Evolutionary conservation across 2,113 vertebrate genomes (phyloP).

Genomic region (Chamaetylas fuelleborni): DNA sequence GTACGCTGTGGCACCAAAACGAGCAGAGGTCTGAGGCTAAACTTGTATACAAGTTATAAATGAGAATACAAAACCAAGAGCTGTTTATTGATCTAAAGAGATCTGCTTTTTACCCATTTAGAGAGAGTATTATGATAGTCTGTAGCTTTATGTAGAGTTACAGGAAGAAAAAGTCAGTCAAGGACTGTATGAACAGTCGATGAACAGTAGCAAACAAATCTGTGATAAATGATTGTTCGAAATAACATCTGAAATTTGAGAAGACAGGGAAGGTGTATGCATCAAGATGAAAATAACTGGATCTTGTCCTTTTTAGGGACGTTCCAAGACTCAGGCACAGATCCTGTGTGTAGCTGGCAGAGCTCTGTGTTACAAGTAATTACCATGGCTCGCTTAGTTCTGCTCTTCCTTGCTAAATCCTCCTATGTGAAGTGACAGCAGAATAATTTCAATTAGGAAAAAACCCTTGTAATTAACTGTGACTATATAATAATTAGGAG

Average conservation of each 20-base stretch:
- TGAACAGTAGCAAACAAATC: neutral
- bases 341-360: neutral
- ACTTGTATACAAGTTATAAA: neutral
- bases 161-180: neutral
- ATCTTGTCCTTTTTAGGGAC: neutral
- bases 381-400: neutral
- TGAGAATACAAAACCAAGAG: neutral
- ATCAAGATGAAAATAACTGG: neutral
- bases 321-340: neutral
- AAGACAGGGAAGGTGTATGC: neutral
- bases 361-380: neutral
- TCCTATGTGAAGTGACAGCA: neutral
- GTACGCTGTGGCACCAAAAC: neutral
- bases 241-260: neutral
- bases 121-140: neutral
- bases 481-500: slow-evolving; percentile 23
- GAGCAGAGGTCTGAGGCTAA: neutral
- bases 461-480: slow-evolving; percentile 11
- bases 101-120: neutral
- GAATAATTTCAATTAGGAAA: slow-evolving; percentile 9
- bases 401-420: neutral
- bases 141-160: neutral
- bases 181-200: neutral
- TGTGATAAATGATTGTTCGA: neutral
- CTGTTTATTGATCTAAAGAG: neutral